Evolutionary conservation across 2,113 vertebrate species (phyloP), one percentile per base, ranked within the genome.

Genomic region (Odontophorus gujanensis): DNA sequence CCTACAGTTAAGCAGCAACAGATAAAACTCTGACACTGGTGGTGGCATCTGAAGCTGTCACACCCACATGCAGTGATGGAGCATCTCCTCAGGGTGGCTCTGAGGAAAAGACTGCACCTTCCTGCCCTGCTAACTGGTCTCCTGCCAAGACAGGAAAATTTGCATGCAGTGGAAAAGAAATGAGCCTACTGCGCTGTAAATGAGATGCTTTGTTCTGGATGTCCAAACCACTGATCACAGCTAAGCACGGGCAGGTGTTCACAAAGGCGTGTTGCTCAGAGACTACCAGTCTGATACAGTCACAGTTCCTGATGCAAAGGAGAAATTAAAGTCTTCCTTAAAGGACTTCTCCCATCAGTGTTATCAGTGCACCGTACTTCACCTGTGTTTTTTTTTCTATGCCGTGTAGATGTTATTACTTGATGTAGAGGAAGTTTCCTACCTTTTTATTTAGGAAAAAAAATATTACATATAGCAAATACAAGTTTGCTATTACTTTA

Each of bases 161-260:
- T 81, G 8, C 30, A 20, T 16, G 5, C 26, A 1, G 7, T 82
- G 58, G 26, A 89, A 79, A 85, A 67, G 3, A 43, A 75, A 66
- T 45, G 40, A 76, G 14, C 15, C 22, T 25, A 3, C 7, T 67
- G 7, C 1, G 1, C 14, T 72, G 11, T 30, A 58, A 66, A 63
- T 22, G 13, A 77, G 26, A 45, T 62, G 22, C 28, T 87, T 86
- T 9, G 5, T 61, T 77, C 87, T 10, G 2, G 65, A 38, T 17
- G 47, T 90, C 57, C 53, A 50, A 30, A 59, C 13, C 15, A 30
- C 7, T 21, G 36, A 65, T 18, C 0, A 0, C 19, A 84, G 38
- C 57, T 84, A 67, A 78, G 50, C 55, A 58, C 8, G 51, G 34
- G n/a, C 38, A 75, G 61, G 40, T 3, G 1, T 34, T 87, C 26